Evolutionary conservation across 2,113 vertebrate species (phyloP).

Genomic region (Syngnathus floridae): DNA sequence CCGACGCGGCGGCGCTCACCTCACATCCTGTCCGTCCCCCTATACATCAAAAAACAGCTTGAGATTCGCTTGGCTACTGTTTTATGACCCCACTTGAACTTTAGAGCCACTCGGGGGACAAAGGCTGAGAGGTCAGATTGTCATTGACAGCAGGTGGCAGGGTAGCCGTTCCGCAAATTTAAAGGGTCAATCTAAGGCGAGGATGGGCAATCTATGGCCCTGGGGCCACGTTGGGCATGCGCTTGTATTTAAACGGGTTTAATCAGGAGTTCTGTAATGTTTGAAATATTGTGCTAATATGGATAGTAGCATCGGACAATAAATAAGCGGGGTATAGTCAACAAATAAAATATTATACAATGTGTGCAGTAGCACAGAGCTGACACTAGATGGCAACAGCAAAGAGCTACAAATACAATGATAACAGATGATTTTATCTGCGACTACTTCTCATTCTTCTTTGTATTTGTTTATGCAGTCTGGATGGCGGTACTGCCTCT

Average conservation of each 20-base stretch:
- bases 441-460: no score
- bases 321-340: no score
- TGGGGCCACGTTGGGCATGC: not conserved
- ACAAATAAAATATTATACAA: no score
- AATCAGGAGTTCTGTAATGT: not conserved
- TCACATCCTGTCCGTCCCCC: constrained; percentile 24
- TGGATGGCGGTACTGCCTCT: no score
- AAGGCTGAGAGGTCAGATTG: constrained; percentile 29
- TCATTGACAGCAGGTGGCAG: constrained; percentile 12
- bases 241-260: not conserved
- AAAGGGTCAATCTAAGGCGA: constrained; percentile 5
- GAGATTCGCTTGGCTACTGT: constrained; percentile 16
- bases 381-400: no score
- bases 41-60: not conserved
- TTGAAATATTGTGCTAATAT: no score
- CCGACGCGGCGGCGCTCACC: not conserved
- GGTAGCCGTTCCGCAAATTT: constrained; percentile 9
- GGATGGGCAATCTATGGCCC: not conserved
- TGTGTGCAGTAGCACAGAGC: no score
- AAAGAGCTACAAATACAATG: no score
- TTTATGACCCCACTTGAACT: constrained; percentile 20
- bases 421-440: no score
- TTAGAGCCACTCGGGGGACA: constrained; percentile 30
- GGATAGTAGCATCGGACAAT: no score
- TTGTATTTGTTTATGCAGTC: no score